Evolutionary conservation across 1,140 invertebrate species (phyloP), one percentile per base, ranked within the genome.

Genomic region (Eurosta solidaginis): DNA sequence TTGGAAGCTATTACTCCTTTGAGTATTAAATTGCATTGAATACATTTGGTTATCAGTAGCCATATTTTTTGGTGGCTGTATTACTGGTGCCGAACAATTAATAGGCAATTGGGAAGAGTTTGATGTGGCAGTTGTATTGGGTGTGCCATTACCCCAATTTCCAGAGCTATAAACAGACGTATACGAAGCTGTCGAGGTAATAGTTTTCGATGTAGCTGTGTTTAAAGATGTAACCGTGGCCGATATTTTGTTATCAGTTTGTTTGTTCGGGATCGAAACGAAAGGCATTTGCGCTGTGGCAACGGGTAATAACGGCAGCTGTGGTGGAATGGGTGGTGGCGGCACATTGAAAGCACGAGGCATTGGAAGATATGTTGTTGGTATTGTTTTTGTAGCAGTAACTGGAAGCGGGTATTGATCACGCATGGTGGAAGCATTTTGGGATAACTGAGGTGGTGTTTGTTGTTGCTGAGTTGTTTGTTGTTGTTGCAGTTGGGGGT

Each of bases 11-110:
- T n/a, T n/a, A n/a, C n/a, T n/a, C n/a, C n/a, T n/a, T n/a, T n/a
- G n/a, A n/a, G n/a, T 17, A 63, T 33, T 33, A 10, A 85, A 81
- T 36, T 83, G 83, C 33, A 85, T 29, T 36, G 85, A 81, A 27
- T 83, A 80, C 83, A 85, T 83, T 27, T 84, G 77, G 45, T 74
- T 74, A 20, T 44, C 22, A 22, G 4, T 14, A 0, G 17, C 1
- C 40, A 22, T 20, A n/a, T n/a, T n/a, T n/a, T n/a, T n/a, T n/a
- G n/a, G n/a, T n/a, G n/a, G n/a, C n/a, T n/a, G n/a, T n/a, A n/a
- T n/a, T n/a, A n/a, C n/a, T n/a, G n/a, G n/a, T n/a, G n/a, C n/a
- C n/a, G n/a, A n/a, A n/a, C n/a, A n/a, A n/a, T n/a, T n/a, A n/a
- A n/a, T n/a, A n/a, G n/a, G n/a, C n/a, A n/a, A n/a, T n/a, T n/a